A percentile compares a stretch with the other conserved stretches of the same genome.
phyloP scores from a whole-genome alignment of 2,113 vertebrate species.

The Albula glossodonta region DNA sequence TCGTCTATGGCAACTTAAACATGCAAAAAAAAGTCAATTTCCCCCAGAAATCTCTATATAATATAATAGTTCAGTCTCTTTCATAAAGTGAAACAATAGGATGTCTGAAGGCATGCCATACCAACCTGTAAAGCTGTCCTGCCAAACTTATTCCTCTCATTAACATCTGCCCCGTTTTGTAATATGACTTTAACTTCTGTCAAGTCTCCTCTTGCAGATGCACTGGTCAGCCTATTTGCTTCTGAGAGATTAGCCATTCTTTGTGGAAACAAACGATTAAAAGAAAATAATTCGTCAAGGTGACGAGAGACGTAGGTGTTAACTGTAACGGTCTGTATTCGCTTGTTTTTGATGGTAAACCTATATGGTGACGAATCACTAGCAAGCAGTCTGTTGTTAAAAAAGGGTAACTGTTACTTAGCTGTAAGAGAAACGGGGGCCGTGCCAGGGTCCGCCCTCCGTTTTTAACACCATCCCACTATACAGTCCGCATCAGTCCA shows the following conservation, averaged over 20 bases:
- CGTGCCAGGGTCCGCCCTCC: slow-evolving; percentile 51
- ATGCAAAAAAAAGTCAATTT: slow-evolving; percentile 12
- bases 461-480: slow-evolving; percentile 50
- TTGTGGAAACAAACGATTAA: slow-evolving; percentile 69
- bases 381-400: slow-evolving; percentile 52
- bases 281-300: slow-evolving; percentile 24
- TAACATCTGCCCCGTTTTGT: slow-evolving; percentile 83
- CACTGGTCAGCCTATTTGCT: slow-evolving; percentile 80
- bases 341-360: slow-evolving; percentile 32
- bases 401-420: slow-evolving; percentile 14
- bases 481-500: slow-evolving; percentile 43
- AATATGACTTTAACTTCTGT: slow-evolving; percentile 76
- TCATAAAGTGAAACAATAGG: not conserved
- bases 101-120: slow-evolving; percentile 53
- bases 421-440: slow-evolving; percentile 42
- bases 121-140: slow-evolving; percentile 94
- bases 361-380: slow-evolving; percentile 39
- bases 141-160: slow-evolving; percentile 81
- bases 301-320: slow-evolving; percentile 40
- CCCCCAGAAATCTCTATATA: not conserved
- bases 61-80: not conserved
- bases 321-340: slow-evolving; percentile 8
- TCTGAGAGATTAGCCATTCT: slow-evolving; percentile 81
- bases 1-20: not conserved
- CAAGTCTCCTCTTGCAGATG: slow-evolving; percentile 86